These are phyloP conservation scores for Dicrostonyx torquatus DNA, from an alignment of 2,797 vertebrate genomes.

Conservation along the genomic window DNA sequence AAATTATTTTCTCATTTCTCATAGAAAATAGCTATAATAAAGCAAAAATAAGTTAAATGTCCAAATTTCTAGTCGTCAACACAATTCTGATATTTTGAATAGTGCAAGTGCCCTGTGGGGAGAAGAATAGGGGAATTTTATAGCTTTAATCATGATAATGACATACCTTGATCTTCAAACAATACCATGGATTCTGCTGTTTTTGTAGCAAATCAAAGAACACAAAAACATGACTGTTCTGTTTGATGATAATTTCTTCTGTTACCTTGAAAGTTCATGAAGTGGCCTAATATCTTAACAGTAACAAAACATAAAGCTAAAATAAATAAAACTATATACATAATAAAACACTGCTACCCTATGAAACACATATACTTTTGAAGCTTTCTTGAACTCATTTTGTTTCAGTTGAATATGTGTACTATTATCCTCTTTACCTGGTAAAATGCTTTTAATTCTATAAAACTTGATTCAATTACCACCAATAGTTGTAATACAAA, in stretches of 20 bases:
- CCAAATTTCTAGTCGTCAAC: not conserved
- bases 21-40: not conserved
- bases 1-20: constrained; percentile 34
- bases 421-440: not conserved
- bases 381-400: not conserved
- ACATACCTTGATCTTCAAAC: not conserved
- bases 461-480: not conserved
- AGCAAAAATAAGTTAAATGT: not conserved
- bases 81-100: constrained; percentile 11
- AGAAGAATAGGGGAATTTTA: not conserved
- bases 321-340: not conserved
- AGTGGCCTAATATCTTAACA: not conserved
- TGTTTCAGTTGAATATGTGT: not conserved
- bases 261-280: not conserved
- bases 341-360: not conserved
- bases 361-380: not conserved
- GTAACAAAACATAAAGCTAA: not conserved
- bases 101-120: not conserved
- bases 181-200: not conserved
- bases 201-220: constrained; percentile 1
- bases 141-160: not conserved
- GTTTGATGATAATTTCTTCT: not conserved
- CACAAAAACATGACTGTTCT: not conserved
- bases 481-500: not conserved
- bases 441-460: not conserved